Base-by-base conservation (phyloP, 2,888 invertebrate genomes). In the Chymomyza amoena region DNA sequence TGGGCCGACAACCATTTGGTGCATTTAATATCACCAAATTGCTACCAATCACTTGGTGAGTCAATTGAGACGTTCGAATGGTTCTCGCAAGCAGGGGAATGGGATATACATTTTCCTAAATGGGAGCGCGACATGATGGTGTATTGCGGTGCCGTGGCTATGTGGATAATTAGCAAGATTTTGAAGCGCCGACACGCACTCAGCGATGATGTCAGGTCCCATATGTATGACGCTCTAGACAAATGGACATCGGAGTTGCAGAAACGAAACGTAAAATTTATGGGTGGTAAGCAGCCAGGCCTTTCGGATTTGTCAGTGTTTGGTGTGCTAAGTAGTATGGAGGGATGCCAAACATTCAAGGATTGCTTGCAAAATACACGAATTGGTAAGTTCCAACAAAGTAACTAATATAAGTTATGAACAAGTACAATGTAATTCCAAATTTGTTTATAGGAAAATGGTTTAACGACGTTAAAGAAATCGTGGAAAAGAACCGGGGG, bases 1-100 rank as follows among this genome's bases (percentile, higher is more conserved):
- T 99, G 99, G 99, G 96, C 96, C 0, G 99, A 99, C 90, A 94
- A 94, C 62, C 95, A 95, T 54, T 93, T 99, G 1, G 98, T 99
- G 0, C 99, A 99, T 90, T 95, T 95, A 0, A 93, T 99, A 50
- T 99, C 99, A 0, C 99, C 99, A 0, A 99, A 99, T 92, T 98
- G 99, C 39, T 99, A 99, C 90, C 94, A 98, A 69, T 97, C 97
- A 0, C 92, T 94, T 0, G 92, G 93, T 0, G 99, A 99, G 92
- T 94, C 99, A 0, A 91, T 97, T 25, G 95, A 97, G 90, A 96
- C 99, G 0, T 99, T 99, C 91, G 94, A 95, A 78, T 98, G 98
- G 96, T 99, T 99, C 92, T 97, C 98, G 5, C 93, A 96, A 81
- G 96, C 95, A 10, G 99, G 99, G 0, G 95, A 96, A 73, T 99